Conservation (phyloP, 2,113 vertebrate species). For the Electrona antarctica region DNA sequence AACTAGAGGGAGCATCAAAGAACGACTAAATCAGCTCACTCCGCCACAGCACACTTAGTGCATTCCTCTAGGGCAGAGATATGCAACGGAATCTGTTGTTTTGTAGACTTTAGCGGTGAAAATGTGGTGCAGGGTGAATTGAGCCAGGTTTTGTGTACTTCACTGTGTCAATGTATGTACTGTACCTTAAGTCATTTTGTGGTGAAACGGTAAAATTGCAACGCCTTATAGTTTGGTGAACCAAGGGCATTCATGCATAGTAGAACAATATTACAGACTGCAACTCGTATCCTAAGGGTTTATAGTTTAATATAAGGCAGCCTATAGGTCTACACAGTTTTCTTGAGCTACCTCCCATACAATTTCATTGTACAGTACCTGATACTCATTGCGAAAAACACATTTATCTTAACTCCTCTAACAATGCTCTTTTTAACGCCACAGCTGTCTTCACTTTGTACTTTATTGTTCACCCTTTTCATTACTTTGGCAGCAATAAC, state of each 20-base stretch:
- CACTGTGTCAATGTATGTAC: too few relatives aligned
- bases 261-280: too few relatives aligned
- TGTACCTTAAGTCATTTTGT: too few relatives aligned
- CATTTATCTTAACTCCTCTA: slow-evolving; percentile 13
- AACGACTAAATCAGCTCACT: slow-evolving; percentile 63
- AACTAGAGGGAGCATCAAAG: slow-evolving; percentile 77
- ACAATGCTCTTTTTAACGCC: slow-evolving; percentile 20
- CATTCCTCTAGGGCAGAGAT: slow-evolving; percentile 68
- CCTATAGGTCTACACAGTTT: neutral
- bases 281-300: too few relatives aligned
- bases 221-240: too few relatives aligned
- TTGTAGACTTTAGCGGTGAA: slow-evolving; percentile 20
- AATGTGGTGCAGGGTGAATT: neutral
- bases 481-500: slow-evolving; percentile 62
- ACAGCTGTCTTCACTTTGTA: slow-evolving; percentile 72
- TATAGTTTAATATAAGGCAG: neutral
- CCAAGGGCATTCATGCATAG: too few relatives aligned
- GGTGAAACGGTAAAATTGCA: too few relatives aligned
- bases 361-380: neutral
- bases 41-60: slow-evolving; percentile 49
- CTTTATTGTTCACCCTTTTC: slow-evolving; percentile 57
- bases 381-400: slow-evolving; percentile 31
- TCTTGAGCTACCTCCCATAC: neutral
- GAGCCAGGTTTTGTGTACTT: neutral
- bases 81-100: slow-evolving; percentile 35